Evolutionary conservation across 2,888 invertebrate species (phyloP).

Genomic region (Drosophila subquinaria): DNA sequence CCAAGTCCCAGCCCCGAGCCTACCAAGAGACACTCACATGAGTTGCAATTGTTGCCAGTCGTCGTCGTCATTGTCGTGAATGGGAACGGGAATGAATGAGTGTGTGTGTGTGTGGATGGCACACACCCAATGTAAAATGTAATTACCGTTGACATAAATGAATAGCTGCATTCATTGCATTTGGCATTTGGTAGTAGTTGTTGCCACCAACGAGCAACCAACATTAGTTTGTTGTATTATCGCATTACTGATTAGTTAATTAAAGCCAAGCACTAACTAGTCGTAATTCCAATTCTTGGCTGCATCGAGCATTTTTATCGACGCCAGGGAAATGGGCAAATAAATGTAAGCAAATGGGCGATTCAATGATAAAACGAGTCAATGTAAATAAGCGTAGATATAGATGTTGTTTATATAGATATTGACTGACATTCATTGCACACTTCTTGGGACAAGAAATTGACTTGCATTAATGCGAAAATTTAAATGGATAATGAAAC

Average conservation of each 20-base stretch:
- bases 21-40: conserved; percentile 57
- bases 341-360: conserved; percentile 18
- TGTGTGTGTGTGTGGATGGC: conserved; percentile 44
- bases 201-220: conserved; percentile 37
- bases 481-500: background rate
- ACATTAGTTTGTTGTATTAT: conserved; percentile 65
- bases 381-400: conserved; percentile 2
- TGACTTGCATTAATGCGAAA: background rate
- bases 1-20: conserved; percentile 54
- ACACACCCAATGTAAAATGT: conserved; percentile 83
- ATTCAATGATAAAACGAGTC: conserved; percentile 31
- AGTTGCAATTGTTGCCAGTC: conserved; percentile 62
- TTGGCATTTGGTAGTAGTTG: conserved; percentile 77
- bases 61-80: conserved; percentile 22
- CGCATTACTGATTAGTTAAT: conserved; percentile 74
- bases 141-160: conserved; percentile 85
- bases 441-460: background rate
- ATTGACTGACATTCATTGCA: background rate
- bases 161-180: conserved; percentile 83
- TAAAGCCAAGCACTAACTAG: conserved; percentile 61
- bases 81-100: background rate
- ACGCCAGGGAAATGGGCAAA: conserved; percentile 9
- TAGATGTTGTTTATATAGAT: background rate
- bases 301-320: conserved; percentile 1
- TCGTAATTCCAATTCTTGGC: conserved; percentile 13